These are phyloP conservation scores for Eueides isabella DNA, from an alignment of 1,140 invertebrate genomes.

Conservation along the genomic window DNA sequence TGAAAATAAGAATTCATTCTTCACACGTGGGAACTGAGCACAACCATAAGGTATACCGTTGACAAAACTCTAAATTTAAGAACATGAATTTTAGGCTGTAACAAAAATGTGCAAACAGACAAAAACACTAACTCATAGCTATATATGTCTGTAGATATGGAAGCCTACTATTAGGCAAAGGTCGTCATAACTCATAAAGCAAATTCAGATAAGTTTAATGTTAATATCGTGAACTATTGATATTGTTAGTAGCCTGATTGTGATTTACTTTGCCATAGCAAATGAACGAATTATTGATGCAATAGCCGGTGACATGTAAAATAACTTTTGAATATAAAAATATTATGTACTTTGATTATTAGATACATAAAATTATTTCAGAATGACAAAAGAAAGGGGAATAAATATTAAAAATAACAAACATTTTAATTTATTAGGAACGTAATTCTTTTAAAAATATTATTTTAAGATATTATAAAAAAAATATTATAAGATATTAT, in stretches of 20 bases:
- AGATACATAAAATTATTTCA: too few relatives aligned
- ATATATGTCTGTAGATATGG: neutral
- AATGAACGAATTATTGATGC: neutral
- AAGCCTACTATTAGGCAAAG: conserved; percentile 36
- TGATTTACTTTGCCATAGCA: neutral
- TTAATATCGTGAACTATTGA: conserved; percentile 41
- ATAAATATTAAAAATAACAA: too few relatives aligned
- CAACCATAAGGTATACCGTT: too few relatives aligned
- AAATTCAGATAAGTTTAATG: conserved; percentile 44
- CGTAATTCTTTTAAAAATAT: too few relatives aligned
- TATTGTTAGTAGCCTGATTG: conserved; percentile 18
- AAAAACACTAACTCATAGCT: neutral
- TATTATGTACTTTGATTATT: too few relatives aligned
- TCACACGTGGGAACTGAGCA: too few relatives aligned
- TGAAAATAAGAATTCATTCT: too few relatives aligned
- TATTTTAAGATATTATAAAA: too few relatives aligned
- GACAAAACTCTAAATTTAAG: neutral
- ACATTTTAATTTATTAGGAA: too few relatives aligned
- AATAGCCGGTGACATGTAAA: neutral
- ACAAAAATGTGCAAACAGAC: neutral
- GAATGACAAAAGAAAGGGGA: too few relatives aligned
- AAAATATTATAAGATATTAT: too few relatives aligned
- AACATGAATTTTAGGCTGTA: neutral
- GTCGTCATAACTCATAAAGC: conserved; percentile 46
- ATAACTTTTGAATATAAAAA: too few relatives aligned